A percentile compares a stretch with the other conserved stretches of the same genome.
phyloP scores from a whole-genome alignment of 2,888 invertebrate genomes.

The Sepiola atlantica region DNA sequence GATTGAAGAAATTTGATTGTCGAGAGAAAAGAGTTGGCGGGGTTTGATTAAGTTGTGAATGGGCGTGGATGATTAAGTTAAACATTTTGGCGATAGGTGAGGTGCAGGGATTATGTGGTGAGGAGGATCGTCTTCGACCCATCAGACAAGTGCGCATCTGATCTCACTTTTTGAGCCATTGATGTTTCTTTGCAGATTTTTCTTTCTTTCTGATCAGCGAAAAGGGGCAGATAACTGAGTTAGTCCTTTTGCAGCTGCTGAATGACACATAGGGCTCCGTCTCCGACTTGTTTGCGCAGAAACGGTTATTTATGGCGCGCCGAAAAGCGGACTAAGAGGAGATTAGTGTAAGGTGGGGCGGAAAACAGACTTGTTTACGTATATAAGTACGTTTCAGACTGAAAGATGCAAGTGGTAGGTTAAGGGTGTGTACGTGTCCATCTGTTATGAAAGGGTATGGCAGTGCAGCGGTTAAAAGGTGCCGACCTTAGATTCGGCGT shows the following conservation, averaged over 20 bases:
- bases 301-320: neutral
- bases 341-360: neutral
- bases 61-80: neutral
- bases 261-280: neutral
- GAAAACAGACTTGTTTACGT: neutral
- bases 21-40: neutral
- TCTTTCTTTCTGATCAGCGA: neutral
- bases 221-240: neutral
- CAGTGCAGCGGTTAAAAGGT: neutral
- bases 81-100: neutral
- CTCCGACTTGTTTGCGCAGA: neutral
- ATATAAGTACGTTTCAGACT: neutral
- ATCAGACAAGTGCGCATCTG: neutral
- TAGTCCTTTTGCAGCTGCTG: neutral
- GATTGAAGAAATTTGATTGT: neutral
- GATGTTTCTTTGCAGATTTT: neutral
- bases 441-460: neutral
- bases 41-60: neutral
- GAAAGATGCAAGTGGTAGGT: neutral
- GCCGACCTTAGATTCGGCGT: too few relatives aligned
- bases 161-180: conserved; percentile 14
- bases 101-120: neutral
- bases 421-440: neutral
- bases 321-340: neutral
- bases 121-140: neutral